These are phyloP conservation scores for Aphelenchoides fujianensis DNA, from an alignment of 1,140 invertebrate species.

Conservation along the genomic window DNA sequence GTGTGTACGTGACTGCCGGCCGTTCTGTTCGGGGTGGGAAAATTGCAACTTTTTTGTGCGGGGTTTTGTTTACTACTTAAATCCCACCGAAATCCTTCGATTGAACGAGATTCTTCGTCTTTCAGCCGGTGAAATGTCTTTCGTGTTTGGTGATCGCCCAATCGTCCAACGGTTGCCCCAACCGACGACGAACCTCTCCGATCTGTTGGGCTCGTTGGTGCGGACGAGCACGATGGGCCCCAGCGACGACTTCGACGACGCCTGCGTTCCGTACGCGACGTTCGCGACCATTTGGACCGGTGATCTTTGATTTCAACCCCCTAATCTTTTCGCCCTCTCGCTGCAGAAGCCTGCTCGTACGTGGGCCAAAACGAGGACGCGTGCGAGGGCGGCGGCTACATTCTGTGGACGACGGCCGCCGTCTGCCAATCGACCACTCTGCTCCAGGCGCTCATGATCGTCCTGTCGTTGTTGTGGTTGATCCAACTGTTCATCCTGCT, in stretches of 20 bases:
- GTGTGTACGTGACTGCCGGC: too few species aligned
- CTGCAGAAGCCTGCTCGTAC: constrained; percentile 19
- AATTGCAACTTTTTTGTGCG: too few species aligned
- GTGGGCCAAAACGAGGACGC: not conserved
- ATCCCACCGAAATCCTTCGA: too few species aligned
- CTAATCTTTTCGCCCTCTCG: not conserved
- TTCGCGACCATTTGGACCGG: not conserved
- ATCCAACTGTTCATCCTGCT: constrained; percentile 69
- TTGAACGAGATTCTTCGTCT: too few species aligned
- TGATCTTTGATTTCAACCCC: not conserved
- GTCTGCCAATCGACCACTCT: not conserved
- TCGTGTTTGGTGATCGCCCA: too few species aligned
- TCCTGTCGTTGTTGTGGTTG: constrained; percentile 64
- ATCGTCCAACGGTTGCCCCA: too few species aligned
- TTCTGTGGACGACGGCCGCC: constrained; percentile 13
- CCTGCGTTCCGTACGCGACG: not conserved
- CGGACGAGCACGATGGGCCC: not conserved
- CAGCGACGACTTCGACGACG: constrained; percentile 14
- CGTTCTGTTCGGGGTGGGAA: too few species aligned
- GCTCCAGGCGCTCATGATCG: not conserved
- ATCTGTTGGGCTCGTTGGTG: too few species aligned
- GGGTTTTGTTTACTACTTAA: too few species aligned
- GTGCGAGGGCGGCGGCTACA: constrained; percentile 27
- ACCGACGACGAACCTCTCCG: too few species aligned
- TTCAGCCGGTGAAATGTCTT: too few species aligned